Evolutionary conservation across 2,888 invertebrate species (phyloP), one percentile per base, ranked within the genome.

Genomic region (Microctonus brassicae): DNA sequence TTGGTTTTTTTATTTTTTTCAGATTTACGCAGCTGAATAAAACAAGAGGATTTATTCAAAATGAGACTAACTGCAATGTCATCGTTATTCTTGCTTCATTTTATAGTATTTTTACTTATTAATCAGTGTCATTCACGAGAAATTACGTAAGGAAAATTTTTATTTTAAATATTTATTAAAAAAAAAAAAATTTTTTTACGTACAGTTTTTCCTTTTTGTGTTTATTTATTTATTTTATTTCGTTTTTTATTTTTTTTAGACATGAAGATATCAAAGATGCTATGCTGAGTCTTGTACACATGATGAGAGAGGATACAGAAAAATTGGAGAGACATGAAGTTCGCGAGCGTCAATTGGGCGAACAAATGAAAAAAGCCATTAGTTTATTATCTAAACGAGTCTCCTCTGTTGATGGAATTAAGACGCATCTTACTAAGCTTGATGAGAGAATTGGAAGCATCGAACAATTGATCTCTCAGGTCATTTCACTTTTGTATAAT

Each of bases 281-380:
- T 0, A 92, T 96, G 84, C 86, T 95, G 75, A 94, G 95, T 22
- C 88, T 96, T 71, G 93, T 95, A 10, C 94, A 94, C 83, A 94
- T 95, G 86, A 93, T 95, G 85, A 91, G 94, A 57, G 90, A 92
- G 47, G 91, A 94, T 64, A 95, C 94, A 75, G 94, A 94, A 83
- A 96, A 95, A 88, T 86, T 96, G 74, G 95, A 96, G 82, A 89
- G 96, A 17, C 96, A 96, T 86, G 96, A 96, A 85, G 92, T 91
- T 79, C 89, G 96, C 11, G 95, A 96, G 86, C 91, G 94, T 76
- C 92, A 92, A 0, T 88, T 95, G 24, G 95, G 94, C 0, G 95
- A 96, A 70, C 91, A 94, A 77, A 83, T 95, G 65, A 95, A 95
- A 88, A 94, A 93, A 84, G 91, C 92, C 62, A 88, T 96, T 73